Conservation (phyloP, 2,797 vertebrate genomes). For the Lophura swinhoii region DNA sequence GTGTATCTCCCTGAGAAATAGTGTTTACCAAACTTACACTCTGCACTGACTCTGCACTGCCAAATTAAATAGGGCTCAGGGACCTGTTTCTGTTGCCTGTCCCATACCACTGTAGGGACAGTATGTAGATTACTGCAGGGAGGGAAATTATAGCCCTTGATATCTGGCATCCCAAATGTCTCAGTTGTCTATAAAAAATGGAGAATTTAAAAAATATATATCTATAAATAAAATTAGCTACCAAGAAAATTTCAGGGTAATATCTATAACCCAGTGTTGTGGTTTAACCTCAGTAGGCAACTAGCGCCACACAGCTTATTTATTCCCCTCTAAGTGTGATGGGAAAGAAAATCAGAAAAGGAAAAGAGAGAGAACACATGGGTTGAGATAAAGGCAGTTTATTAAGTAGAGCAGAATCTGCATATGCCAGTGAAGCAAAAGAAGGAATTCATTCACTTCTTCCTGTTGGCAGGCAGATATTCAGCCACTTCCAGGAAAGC, state of each 20-base stretch:
- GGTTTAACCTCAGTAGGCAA: not conserved
- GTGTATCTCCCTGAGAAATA: not conserved
- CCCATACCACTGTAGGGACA: not conserved
- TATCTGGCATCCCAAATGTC: not conserved
- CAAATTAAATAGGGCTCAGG: not conserved
- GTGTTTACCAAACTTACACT: not conserved
- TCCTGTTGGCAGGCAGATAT: not conserved
- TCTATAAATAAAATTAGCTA: accelerated
- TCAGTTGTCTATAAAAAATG: not conserved
- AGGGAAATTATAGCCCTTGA: not conserved
- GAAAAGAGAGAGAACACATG: not conserved
- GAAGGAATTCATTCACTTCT: too few species aligned
- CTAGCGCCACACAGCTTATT: not conserved
- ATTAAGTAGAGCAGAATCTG: not conserved
- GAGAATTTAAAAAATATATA: not conserved
- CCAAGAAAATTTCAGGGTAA: not conserved
- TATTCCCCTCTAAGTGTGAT: not conserved
- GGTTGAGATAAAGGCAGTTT: not conserved
- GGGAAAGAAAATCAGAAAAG: not conserved
- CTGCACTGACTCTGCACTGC: not conserved
- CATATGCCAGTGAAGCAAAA: not conserved
- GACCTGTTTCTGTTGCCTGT: not conserved
- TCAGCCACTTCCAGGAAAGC: not conserved
- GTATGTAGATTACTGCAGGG: not conserved
- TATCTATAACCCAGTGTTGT: not conserved